Evolutionary conservation across 1,140 invertebrate genomes (phyloP), one percentile per base, ranked within the genome.

Genomic region (Drosophila erecta): DNA sequence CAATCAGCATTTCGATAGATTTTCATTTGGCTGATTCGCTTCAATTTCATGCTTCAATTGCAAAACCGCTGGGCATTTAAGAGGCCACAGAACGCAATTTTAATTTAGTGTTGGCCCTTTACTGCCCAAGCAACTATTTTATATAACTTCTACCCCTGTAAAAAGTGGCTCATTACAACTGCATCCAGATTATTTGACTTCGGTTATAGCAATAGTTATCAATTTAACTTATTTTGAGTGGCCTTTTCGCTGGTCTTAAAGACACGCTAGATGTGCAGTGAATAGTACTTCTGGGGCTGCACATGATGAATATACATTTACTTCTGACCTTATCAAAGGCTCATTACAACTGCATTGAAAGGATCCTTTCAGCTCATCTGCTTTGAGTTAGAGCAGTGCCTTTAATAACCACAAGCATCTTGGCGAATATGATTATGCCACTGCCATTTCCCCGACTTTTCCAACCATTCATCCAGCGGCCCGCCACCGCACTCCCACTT

Each of bases 381-480:
- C 40, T 35, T 46, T 17, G 41, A 37, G 33, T 37, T 53, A 22
- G 50, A 2, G 50, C 53, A 15, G 27, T 57, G 20, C 24, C 15
- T 22, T 44, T 44, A 41, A 24, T 20, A 43, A 43, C 54, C 54
- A 30, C 4, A 24, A 57, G 55, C 55, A 33, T 33, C 40, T 44
- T 44, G 17, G 17, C 20, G 55, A 33, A 22, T 44, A 57, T n/a
- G 38, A 56, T 56, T 56, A 56, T 30, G 54, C 30, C 50, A 61
- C 38, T 43, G 14, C 37, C 46, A 24, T 22, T 14, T 41, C 46
- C n/a, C 27, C 15, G n/a, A 14, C 38, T 51, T 51, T 14, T 8
- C 22, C 20, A 8, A 4, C 24, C 43, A 27, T 17, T 38, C 33
- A 15, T 38, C 7, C 17, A 50, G 14, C 24, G 22, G 11, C 22